Evolutionary conservation across 2,797 vertebrate species (phyloP), one percentile per base, ranked within the genome.

Genomic region (Oceanodroma leucorhoa): DNA sequence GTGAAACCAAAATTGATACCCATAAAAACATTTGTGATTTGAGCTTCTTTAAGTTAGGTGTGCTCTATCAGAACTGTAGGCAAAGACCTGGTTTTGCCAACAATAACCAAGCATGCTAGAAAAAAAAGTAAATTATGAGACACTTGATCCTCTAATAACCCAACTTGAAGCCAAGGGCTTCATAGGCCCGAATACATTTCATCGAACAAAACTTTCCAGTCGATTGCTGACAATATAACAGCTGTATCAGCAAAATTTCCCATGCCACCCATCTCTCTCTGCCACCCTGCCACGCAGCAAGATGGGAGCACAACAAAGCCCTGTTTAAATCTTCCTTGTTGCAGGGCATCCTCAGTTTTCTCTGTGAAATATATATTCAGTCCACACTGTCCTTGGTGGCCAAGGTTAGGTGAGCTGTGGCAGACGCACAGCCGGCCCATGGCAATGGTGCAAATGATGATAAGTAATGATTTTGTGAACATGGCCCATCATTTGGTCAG

Each of bases 391-490:
- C 75, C 66, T 70, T 76, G 58, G 32, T 38, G 43, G 12, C 45
- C 72, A 70, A 51, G 66, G 80, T 58, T 29, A 79, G 22, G 26
- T 1, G 4, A 72, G 60, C 61, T 64, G 62, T 13, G 19, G 51
- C 71, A 92, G 65, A 55, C 0, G 0, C 2, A 3, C n/a, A 58
- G 70, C 55, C 17, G 17, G 64, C 43, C 71, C 0, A 0, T 26
- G 40, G 54, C 34, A 62, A 32, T 7, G n/a, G 53, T 3, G 12
- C 1, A 6, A 82, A 41, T 21, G 21, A 82, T 40, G 73, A 43
- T 1, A 66, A 20, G 29, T 20, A 60, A 83, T 18, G 23, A 70
- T 60, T 79, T 34, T 69, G 41, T 30, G 66, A 83, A 61, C 34
- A 57, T 0, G 0, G 53, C 41, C 40, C 60, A 57, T 73, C 43